Conservation (phyloP, 2,113 vertebrate species). For the Vombatus ursinus region DNA sequence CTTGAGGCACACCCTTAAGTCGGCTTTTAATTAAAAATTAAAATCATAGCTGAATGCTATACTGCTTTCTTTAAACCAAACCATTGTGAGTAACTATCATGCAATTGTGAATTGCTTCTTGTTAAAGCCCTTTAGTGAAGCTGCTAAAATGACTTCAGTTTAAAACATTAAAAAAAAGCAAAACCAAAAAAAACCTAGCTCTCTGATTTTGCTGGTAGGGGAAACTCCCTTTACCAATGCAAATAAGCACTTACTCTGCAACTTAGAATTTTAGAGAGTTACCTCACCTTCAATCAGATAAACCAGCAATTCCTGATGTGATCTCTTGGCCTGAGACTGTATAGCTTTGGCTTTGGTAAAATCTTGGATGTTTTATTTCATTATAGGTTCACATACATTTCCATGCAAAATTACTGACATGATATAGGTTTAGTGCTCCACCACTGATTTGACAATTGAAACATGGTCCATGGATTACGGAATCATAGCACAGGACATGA, state of each 20-base stretch:
- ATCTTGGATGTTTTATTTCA: not conserved
- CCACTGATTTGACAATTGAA: not conserved
- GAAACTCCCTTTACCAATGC: not conserved
- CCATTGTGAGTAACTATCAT: conserved; percentile 41
- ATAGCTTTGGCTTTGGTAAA: conserved; percentile 29
- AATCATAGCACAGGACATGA: not conserved
- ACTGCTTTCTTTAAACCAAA: conserved; percentile 45
- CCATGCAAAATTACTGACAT: conserved; percentile 3
- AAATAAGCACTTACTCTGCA: not conserved
- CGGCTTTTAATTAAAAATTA: conserved; percentile 41
- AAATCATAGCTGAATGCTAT: conserved; percentile 42
- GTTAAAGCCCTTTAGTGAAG: conserved; percentile 5
- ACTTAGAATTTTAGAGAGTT: not conserved
- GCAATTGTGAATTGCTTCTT: conserved; percentile 9
- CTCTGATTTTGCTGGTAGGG: not conserved
- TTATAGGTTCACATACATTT: not conserved
- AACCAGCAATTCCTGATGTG: conserved; percentile 2
- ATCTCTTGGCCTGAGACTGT: not conserved
- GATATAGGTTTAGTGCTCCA: not conserved
- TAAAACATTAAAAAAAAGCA: not conserved
- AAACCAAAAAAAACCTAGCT: not conserved
- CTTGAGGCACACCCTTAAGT: not conserved
- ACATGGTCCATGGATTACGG: not conserved
- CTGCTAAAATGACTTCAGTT: conserved; percentile 25
- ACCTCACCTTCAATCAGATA: not conserved